Conservation (phyloP, 2,888 invertebrate species). For the Cataglyphis livida region DNA sequence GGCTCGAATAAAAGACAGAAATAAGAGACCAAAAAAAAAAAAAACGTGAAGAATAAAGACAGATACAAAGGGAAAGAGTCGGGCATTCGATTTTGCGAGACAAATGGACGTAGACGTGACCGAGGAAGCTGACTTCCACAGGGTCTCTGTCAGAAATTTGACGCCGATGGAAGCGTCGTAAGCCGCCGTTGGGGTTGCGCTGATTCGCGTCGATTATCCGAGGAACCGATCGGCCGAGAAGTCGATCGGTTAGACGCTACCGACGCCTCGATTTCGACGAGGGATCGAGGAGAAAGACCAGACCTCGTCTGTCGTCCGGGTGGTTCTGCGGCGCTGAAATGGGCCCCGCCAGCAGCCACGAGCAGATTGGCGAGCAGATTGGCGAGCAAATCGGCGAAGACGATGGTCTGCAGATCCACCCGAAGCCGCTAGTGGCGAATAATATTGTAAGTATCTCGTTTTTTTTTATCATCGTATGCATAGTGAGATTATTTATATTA, state of each 20-base stretch:
- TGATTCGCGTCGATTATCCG: constrained; percentile 59
- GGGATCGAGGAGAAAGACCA: neutral
- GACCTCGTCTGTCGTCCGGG: constrained; percentile 22
- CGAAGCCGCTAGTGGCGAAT: constrained; percentile 72
- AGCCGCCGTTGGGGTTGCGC: constrained; percentile 49
- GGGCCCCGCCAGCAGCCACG: constrained; percentile 83
- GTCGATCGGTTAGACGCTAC: constrained; percentile 2
- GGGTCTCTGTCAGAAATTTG: constrained; percentile 7
- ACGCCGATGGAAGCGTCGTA: constrained; percentile 65
- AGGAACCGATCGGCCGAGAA: too few species aligned
- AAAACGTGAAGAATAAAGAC: neutral
- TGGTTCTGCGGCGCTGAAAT: constrained; percentile 77
- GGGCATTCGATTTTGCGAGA: neutral
- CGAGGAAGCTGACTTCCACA: constrained; percentile 64
- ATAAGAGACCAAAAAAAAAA: neutral
- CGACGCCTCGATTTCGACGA: constrained; percentile 28
- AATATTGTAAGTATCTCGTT: constrained; percentile 77
- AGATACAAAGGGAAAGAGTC: too few species aligned
- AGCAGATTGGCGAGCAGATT: constrained; percentile 82
- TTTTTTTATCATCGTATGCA: too few species aligned
- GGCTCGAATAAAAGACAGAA: neutral
- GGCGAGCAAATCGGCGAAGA: constrained; percentile 83
- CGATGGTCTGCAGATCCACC: constrained; percentile 82
- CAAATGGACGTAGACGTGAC: constrained; percentile 45
- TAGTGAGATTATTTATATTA: neutral